Conservation (phyloP, 2,797 vertebrate genomes). For the Perodicticus potto region DNA sequence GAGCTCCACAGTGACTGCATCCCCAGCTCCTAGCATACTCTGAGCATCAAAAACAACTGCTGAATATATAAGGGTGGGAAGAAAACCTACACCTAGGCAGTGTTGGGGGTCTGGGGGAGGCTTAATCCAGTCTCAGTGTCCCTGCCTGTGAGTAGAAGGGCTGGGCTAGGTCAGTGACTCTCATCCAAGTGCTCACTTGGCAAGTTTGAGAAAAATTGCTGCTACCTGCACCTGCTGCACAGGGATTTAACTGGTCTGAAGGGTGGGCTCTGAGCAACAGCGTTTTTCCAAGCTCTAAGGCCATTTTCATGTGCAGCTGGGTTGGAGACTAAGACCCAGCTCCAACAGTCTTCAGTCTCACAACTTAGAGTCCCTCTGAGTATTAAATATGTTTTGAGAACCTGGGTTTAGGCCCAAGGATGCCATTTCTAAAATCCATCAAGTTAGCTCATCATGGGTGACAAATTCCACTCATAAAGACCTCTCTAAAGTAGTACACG, state of each 20-base stretch:
- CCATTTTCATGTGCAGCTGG: background rate
- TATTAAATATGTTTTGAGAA: background rate
- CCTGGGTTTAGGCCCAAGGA: background rate
- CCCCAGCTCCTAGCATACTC: background rate
- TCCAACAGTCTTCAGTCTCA: background rate
- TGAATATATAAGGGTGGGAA: background rate
- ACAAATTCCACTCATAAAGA: background rate
- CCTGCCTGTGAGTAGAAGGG: background rate
- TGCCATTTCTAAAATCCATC: background rate
- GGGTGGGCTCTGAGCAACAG: background rate
- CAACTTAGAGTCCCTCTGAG: background rate
- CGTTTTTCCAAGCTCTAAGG: background rate
- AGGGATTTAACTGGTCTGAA: background rate
- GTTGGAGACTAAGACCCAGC: background rate
- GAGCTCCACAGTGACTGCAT: background rate
- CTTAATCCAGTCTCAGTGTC: background rate
- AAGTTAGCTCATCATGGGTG: background rate
- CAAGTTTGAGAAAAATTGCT: background rate
- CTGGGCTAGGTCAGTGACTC: background rate
- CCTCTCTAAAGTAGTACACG: background rate
- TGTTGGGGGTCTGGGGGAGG: fast-evolving
- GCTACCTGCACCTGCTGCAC: background rate
- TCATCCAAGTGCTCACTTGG: background rate
- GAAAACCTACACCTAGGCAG: too few species aligned
- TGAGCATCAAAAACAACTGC: background rate